Base-by-base conservation (phyloP, 2,113 vertebrate species). In the Salvelinus namaycush region DNA sequence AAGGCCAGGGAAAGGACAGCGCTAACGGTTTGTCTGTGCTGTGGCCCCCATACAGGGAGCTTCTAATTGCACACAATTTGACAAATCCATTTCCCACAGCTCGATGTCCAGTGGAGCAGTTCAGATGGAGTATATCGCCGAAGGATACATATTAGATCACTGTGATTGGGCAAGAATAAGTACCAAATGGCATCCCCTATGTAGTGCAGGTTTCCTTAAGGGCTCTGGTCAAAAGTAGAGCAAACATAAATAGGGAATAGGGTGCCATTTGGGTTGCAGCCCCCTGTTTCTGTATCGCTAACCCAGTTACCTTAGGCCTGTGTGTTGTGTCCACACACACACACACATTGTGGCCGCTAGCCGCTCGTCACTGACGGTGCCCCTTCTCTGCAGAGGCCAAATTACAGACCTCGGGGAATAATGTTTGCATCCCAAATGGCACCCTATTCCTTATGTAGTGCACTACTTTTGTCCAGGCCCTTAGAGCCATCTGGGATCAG, bases 21-120 rank as follows among this genome's bases (percentile, higher is more conserved):
- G 12, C 44, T 71, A 68, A 76, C 76, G 77, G 29, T 70, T 78
- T 81, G 76, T 75, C 73, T 62, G 67, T 75, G 83, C 62, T 71
- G 68, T 5, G 68, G 78, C 84, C 84, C 70, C 79, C 81, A 72
- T 73, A 70, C 74, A 71, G 48, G n/a, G 86, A 76, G 84, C 79
- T 84, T 78, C 87, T 90, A 89, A 88, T 87, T 88, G 86, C 68
- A 4, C 14, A 54, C 78, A 78, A 64, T 86, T 90, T 89, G 87
- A 90, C 88, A 84, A 86, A 83, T 86, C 89, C 87, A 86, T 88
- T 86, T 51, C 85, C 85, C 79, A 77, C 83, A 86, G 84, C 90
- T 88, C 83, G 84, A 86, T 83, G 88, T 84, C 87, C 84, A 87
- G 87, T 84, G 83, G 77, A 77, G 86, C 86, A 14, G 78, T 1